phyloP scores from a whole-genome alignment of 2,797 vertebrate species.

The Anabacerthia variegaticeps region DNA sequence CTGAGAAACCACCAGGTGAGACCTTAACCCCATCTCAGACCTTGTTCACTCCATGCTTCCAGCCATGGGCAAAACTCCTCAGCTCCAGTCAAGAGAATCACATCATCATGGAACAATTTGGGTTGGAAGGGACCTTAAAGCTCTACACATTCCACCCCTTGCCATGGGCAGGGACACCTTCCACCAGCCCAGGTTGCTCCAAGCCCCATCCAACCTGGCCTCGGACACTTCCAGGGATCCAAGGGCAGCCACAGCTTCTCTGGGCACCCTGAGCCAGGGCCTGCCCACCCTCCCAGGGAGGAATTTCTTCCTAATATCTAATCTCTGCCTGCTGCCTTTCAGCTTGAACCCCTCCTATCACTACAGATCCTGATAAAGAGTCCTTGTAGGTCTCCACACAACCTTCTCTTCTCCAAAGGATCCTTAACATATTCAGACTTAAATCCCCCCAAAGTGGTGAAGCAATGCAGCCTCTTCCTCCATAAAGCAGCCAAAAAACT shows the following conservation, averaged over 20 bases:
- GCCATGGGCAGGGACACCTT: neutral
- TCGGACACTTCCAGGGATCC: neutral
- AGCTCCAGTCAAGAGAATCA: neutral
- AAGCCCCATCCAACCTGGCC: accelerated
- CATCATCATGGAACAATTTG: neutral
- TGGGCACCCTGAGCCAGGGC: neutral
- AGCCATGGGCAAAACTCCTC: neutral
- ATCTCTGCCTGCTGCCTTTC: neutral
- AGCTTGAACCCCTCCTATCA: neutral
- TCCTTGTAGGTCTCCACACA: neutral
- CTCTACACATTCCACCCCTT: neutral
- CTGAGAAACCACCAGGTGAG: neutral
- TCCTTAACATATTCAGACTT: neutral
- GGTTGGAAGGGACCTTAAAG: neutral
- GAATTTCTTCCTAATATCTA: neutral
- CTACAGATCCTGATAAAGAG: neutral
- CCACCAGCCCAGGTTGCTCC: neutral
- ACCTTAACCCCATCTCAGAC: neutral
- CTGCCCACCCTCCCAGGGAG: neutral
- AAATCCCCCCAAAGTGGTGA: neutral
- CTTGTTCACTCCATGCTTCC: neutral
- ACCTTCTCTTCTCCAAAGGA: neutral
- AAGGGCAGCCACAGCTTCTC: neutral
- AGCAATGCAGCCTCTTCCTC: neutral
- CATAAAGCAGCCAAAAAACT: neutral